These are phyloP conservation scores for Andricus curvator DNA, from an alignment of 2,888 invertebrate genomes.

Conservation along the genomic window DNA sequence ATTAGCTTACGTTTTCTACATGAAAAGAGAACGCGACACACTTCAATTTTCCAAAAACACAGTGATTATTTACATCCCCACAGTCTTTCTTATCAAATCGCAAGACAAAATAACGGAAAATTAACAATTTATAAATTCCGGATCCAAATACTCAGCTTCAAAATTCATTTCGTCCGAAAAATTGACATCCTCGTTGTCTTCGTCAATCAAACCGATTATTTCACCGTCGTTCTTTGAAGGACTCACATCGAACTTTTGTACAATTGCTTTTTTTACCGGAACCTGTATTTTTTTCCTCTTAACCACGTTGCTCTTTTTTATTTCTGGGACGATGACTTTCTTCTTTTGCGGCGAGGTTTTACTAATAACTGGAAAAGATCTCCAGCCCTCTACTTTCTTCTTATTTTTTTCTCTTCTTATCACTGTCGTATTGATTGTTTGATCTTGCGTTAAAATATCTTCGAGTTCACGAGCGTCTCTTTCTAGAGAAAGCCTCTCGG, in stretches of 20 bases:
- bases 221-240: not conserved
- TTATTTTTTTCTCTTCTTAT: not conserved
- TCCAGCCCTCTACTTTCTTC: not conserved
- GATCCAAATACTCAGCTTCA: slow-evolving; percentile 48
- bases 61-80: slow-evolving; percentile 36
- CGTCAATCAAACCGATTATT: slow-evolving; percentile 16
- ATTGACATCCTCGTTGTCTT: not conserved
- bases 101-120: not conserved
- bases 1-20: not conserved
- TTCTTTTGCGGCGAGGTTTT: not conserved
- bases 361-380: not conserved
- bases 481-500: not conserved
- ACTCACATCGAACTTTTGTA: not conserved
- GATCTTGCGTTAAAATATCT: slow-evolving; percentile 18
- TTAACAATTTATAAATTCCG: slow-evolving; percentile 49
- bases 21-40: not conserved
- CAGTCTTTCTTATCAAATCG: slow-evolving; percentile 2
- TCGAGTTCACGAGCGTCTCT: not conserved
- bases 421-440: slow-evolving; percentile 28
- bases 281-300: not conserved
- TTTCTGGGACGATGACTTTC: not conserved
- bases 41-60: not conserved
- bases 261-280: not conserved
- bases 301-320: not conserved
- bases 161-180: slow-evolving; percentile 45